These are phyloP conservation scores for Heliocidaris erythrogramma DNA, from an alignment of 35 echinoderm and acorn worm species.

Conservation along the genomic window DNA sequence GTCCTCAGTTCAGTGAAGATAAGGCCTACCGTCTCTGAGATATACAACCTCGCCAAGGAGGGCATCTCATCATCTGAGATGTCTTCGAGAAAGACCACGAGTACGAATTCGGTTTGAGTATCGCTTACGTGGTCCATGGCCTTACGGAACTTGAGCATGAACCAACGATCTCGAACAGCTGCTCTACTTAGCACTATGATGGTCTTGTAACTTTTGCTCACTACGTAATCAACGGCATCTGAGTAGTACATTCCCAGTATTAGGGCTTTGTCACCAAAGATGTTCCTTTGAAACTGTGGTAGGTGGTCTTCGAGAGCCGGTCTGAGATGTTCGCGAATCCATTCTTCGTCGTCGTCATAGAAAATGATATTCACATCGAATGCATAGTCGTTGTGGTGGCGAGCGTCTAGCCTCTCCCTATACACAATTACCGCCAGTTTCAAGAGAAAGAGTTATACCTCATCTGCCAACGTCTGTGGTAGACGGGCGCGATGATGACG, in stretches of 20 bases:
- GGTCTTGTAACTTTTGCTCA: background rate
- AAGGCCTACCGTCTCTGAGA: background rate
- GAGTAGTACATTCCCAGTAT: background rate
- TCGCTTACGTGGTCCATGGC: conserved; percentile 31
- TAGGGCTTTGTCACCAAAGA: background rate
- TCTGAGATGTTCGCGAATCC: background rate
- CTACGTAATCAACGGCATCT: conserved; percentile 13
- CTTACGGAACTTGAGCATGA: conserved; percentile 5
- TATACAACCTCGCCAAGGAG: background rate
- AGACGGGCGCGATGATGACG: background rate
- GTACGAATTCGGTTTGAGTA: background rate
- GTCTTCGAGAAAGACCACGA: conserved; percentile 24
- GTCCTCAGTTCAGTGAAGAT: background rate
- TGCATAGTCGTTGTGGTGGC: background rate
- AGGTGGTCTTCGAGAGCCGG: background rate
- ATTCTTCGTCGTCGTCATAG: conserved; percentile 25
- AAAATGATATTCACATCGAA: conserved; percentile 28
- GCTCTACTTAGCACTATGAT: background rate
- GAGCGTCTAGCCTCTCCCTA: background rate
- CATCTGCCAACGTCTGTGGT: background rate
- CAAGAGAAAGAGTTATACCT: conserved; percentile 8
- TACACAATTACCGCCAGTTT: conserved; percentile 1
- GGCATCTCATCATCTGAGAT: background rate
- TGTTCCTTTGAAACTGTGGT: background rate
- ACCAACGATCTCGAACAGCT: background rate